Percentiles rank a stretch among this genome's conserved stretches.
These are phyloP conservation scores for Nymphicus hollandicus DNA, from an alignment of 2,113 vertebrate species.

Conservation along the genomic window DNA sequence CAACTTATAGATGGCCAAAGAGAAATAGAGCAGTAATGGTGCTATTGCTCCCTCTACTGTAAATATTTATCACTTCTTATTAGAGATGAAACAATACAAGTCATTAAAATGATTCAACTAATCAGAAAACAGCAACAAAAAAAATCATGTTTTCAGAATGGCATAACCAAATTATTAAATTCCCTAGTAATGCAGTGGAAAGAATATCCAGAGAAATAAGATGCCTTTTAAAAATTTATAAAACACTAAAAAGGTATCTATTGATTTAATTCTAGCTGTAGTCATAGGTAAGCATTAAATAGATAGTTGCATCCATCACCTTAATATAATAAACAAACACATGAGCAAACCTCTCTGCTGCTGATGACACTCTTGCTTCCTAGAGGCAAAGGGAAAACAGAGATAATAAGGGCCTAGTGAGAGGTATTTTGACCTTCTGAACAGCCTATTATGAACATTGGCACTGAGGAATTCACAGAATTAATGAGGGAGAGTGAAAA, in stretches of 20 bases:
- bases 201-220: background rate
- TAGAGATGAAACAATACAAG: background rate
- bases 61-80: conserved; percentile 44
- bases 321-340: background rate
- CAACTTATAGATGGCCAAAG: background rate
- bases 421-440: background rate
- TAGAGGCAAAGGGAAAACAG: background rate
- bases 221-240: background rate
- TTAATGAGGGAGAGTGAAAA: conserved; percentile 5
- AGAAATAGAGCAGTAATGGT: conserved; percentile 30
- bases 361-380: background rate
- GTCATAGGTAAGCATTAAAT: background rate
- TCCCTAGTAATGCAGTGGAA: background rate
- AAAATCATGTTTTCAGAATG: background rate
- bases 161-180: background rate
- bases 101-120: background rate
- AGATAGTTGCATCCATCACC: background rate
- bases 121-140: background rate
- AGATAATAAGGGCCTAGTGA: background rate
- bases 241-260: background rate
- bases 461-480: conserved; percentile 1
- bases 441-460: background rate
- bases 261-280: background rate
- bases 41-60: conserved; percentile 78
- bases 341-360: background rate